A percentile compares a stretch with the other conserved stretches of the same genome.
phyloP scores from a whole-genome alignment of 2,888 invertebrate genomes.

The Cheilosia variabilis region DNA sequence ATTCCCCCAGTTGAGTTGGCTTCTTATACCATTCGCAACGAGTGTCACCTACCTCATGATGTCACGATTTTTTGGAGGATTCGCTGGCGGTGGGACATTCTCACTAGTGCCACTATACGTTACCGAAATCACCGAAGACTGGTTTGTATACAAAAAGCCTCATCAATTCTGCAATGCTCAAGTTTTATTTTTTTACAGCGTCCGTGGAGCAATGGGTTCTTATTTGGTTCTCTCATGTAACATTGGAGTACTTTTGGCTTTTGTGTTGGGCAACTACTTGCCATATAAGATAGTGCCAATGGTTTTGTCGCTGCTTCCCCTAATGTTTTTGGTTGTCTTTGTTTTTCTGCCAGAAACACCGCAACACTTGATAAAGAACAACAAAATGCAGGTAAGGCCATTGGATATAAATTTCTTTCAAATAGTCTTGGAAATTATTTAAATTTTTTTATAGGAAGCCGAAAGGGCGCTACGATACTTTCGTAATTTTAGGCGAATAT shows the following conservation, averaged over 20 bases:
- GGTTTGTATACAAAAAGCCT: constrained; percentile 74
- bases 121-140: constrained; percentile 81
- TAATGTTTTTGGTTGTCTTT: constrained; percentile 79
- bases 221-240: constrained; percentile 81
- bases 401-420: background rate
- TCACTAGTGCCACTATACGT: constrained; percentile 80
- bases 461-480: constrained; percentile 81
- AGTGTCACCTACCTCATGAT: constrained; percentile 78
- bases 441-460: constrained; percentile 78
- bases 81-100: constrained; percentile 80
- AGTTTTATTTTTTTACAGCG: constrained; percentile 75
- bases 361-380: constrained; percentile 78
- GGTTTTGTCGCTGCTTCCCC: constrained; percentile 77
- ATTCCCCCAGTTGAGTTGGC: constrained; percentile 79
- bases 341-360: constrained; percentile 82
- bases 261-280: constrained; percentile 80
- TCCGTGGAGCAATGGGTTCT: constrained; percentile 82
- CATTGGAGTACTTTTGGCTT: constrained; percentile 80
- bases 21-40: constrained; percentile 79
- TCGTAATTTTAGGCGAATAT: constrained; percentile 78
- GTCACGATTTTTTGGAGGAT: constrained; percentile 80
- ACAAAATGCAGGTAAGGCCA: constrained; percentile 63
- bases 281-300: constrained; percentile 79
- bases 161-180: background rate
- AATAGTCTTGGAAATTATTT: background rate